These are phyloP conservation scores for Machaerirhynchus nigripectus DNA, from an alignment of 2,113 vertebrate species.

Conservation along the genomic window DNA sequence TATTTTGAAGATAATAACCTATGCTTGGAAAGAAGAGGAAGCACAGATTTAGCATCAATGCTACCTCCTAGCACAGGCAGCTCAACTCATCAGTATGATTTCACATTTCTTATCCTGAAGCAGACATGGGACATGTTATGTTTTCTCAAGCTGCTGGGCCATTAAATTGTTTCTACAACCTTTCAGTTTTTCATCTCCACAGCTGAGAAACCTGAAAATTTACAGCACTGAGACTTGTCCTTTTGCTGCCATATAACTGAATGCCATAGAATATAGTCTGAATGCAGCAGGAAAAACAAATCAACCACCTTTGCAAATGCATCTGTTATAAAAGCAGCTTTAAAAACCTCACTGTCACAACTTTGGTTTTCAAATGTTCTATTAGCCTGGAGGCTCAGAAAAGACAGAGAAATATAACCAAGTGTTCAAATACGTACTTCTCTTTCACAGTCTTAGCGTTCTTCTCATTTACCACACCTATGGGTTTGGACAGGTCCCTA, in stretches of 20 bases:
- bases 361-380: neutral
- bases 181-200: neutral
- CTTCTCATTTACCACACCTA: conserved; percentile 92
- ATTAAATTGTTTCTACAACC: neutral
- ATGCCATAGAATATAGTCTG: neutral
- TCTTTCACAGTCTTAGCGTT: conserved; percentile 89
- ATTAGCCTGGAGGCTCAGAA: neutral
- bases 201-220: neutral
- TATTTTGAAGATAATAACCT: neutral
- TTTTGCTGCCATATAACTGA: neutral
- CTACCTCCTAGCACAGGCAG: neutral
- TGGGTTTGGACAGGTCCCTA: conserved; percentile 92
- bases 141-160: neutral
- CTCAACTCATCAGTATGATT: neutral
- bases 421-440: conserved; percentile 76
- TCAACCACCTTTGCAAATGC: neutral
- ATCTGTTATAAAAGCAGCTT: neutral
- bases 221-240: neutral
- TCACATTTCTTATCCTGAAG: neutral
- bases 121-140: neutral
- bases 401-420: neutral
- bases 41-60: neutral
- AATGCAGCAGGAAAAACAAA: neutral
- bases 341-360: neutral
- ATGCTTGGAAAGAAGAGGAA: neutral